Evolutionary conservation across 2,888 invertebrate species (phyloP).

Genomic region (Amphipyra berbera): DNA sequence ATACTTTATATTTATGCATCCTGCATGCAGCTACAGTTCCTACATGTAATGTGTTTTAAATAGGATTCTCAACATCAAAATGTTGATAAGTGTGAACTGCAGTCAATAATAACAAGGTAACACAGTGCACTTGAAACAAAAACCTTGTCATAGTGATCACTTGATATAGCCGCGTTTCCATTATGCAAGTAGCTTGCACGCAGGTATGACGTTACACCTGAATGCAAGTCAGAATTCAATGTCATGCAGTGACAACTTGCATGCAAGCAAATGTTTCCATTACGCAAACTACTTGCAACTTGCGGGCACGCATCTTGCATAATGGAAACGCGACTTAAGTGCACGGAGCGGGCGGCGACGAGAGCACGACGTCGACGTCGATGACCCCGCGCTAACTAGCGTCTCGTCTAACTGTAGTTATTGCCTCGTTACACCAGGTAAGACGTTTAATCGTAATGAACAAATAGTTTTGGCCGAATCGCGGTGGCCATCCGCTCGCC

Average conservation of each 20-base stretch:
- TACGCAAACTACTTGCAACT: too few relatives aligned
- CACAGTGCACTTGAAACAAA: conserved; percentile 6
- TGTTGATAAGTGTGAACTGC: neutral
- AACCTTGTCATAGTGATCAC: conserved; percentile 18
- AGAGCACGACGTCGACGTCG: conserved; percentile 49
- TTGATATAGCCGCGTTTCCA: too few relatives aligned
- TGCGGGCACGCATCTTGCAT: too few relatives aligned
- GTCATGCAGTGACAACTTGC: too few relatives aligned
- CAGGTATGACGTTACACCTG: too few relatives aligned
- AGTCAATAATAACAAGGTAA: conserved; percentile 12
- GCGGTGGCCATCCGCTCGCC: conserved; percentile 31
- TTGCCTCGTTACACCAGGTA: conserved; percentile 47
- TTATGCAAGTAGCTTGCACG: too few relatives aligned
- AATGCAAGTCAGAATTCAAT: too few relatives aligned
- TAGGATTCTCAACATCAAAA: neutral
- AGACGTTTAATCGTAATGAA: conserved; percentile 39
- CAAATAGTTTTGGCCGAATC: conserved; percentile 18
- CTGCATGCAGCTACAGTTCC: neutral
- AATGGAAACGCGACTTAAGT: too few relatives aligned
- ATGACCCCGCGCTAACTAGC: conserved; percentile 56
- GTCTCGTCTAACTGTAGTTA: conserved; percentile 58
- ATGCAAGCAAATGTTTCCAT: too few relatives aligned
- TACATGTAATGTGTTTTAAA: neutral
- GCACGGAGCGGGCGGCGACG: conserved; percentile 19
- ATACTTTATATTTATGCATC: too few relatives aligned